Base-by-base conservation (phyloP, 2,113 vertebrate species). In the Tursiops truncatus region DNA sequence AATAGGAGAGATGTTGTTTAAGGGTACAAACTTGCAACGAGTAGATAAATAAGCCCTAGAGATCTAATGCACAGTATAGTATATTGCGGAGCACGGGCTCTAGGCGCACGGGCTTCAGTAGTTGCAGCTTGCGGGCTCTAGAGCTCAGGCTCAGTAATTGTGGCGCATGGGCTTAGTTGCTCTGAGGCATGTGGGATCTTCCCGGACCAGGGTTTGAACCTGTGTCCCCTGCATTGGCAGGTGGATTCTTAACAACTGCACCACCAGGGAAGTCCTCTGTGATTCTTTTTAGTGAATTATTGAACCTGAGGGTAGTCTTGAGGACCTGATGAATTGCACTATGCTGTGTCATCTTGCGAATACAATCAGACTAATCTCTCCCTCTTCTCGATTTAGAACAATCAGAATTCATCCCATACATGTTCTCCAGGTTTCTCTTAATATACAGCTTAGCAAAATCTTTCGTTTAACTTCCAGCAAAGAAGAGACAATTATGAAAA, bases 401-500 rank as follows among this genome's bases (percentile, higher is more conserved):
- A 67, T 21, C 31, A 71, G 25, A 84, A 44, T 79, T 44, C 21
- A 89, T 25, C 18, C 13, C 26, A 77, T 80, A 26, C 3, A 73
- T 76, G 26, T 50, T 41, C 20, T 13, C 9, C n/a, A 74, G 20
- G 15, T 60, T 62, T 79, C 56, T 81, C 20, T 53, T 74, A 25
- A 44, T 23, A 21, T 47, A 53, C 41, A 41, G 70, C 31, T 95
- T 74, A 82, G 31, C 15, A 93, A 89, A 91, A 93, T 71, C 25
- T 65, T 62, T 56, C 53, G 77, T 71, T 91, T 91, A 70, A 79
- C 80, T 82, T 77, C 26, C 18, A 79, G 15, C 5, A 90, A 96
- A 89, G 65, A 63, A 93, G 10, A 89, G 21, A 93, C 95, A 79
- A 67, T 38, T 58, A 67, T 85, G 8, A 79, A 94, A 94, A 89